Conservation (phyloP, 2,888 invertebrate genomes). For the Diogma glabrata region DNA sequence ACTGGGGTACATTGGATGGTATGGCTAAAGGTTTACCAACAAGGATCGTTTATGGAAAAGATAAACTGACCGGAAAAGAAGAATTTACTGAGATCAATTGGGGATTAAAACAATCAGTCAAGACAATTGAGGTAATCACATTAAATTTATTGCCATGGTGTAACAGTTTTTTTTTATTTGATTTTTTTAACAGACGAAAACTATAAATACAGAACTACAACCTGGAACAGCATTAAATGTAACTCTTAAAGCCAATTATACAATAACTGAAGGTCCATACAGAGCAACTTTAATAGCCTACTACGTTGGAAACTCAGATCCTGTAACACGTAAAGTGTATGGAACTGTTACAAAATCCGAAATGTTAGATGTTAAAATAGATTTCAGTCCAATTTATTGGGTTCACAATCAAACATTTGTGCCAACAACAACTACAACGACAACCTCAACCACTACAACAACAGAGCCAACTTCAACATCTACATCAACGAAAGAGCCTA, state of each 20-base stretch:
- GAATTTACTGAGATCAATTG: constrained; percentile 49
- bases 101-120: constrained; percentile 49
- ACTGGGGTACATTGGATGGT: constrained; percentile 68
- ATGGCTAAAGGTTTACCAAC: constrained; percentile 33
- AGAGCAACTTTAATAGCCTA: constrained; percentile 55
- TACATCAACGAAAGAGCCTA: constrained; percentile 41
- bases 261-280: constrained; percentile 63
- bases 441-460: constrained; percentile 48
- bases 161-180: not conserved
- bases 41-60: constrained; percentile 29
- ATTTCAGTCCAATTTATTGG: constrained; percentile 67
- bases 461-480: constrained; percentile 44
- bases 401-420: constrained; percentile 62
- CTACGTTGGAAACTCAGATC: constrained; percentile 31
- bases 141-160: not conserved
- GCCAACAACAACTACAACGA: constrained; percentile 59
- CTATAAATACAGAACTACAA: constrained; percentile 51
- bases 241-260: constrained; percentile 60
- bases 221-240: constrained; percentile 76
- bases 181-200: constrained; percentile 23
- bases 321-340: constrained; percentile 30
- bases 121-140: constrained; percentile 37
- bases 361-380: constrained; percentile 54
- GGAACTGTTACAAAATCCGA: constrained; percentile 36
- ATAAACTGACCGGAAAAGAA: constrained; percentile 25